Evolutionary conservation across 2,113 vertebrate genomes (phyloP).

Genomic region (Rhombomys opimus): DNA sequence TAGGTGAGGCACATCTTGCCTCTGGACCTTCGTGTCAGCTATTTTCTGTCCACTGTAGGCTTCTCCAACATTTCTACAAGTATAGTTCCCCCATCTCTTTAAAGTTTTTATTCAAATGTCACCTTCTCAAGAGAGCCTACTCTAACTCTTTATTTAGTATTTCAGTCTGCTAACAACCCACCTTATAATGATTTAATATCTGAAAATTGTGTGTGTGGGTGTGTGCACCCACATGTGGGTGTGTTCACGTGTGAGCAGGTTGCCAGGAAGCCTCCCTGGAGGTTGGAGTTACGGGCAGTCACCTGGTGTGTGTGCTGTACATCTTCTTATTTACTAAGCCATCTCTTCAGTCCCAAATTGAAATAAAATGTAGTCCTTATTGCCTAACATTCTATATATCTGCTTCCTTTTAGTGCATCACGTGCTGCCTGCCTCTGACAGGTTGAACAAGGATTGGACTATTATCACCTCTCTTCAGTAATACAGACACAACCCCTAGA

Average conservation of each 20-base stretch:
- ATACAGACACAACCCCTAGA: neutral
- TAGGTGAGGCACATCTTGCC: neutral
- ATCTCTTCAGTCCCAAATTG: neutral
- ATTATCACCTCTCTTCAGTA: neutral
- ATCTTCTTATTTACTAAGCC: neutral
- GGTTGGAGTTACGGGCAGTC: neutral
- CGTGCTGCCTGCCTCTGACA: no score
- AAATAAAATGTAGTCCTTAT: no score
- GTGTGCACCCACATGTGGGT: neutral
- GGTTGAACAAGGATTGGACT: neutral
- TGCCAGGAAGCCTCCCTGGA: neutral
- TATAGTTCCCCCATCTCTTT: neutral
- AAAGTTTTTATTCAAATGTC: slow-evolving; percentile 1
- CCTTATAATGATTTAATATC: neutral
- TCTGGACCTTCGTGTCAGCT: neutral
- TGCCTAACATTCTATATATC: neutral
- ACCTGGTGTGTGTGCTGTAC: neutral
- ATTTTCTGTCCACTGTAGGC: neutral
- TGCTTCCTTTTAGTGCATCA: neutral
- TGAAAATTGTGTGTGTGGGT: neutral
- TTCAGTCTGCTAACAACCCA: slow-evolving; percentile 1
- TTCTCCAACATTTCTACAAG: neutral
- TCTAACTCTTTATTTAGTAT: neutral
- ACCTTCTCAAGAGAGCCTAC: neutral
- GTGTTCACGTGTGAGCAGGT: neutral